These are phyloP conservation scores for Drosophila nannoptera DNA, from an alignment of 1,140 invertebrate species.

Conservation along the genomic window DNA sequence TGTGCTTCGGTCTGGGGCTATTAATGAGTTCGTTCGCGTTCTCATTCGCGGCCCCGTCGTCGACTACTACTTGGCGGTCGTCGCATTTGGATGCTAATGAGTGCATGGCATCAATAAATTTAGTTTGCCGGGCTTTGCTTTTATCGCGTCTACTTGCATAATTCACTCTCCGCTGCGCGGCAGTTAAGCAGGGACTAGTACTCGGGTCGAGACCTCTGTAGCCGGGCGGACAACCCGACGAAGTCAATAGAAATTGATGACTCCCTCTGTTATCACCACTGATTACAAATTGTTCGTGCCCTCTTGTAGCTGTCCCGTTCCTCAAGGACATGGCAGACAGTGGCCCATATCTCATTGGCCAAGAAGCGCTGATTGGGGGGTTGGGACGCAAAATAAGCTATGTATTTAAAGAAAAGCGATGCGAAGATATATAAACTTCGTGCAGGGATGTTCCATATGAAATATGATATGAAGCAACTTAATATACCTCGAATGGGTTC, in stretches of 20 bases:
- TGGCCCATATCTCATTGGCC: conserved; percentile 25
- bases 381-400: too few species aligned
- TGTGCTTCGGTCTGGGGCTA: conserved; percentile 31
- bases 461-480: too few species aligned
- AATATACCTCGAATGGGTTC: too few species aligned
- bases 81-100: conserved; percentile 75
- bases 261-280: conserved; percentile 70
- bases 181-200: background rate
- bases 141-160: conserved; percentile 74
- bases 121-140: conserved; percentile 73
- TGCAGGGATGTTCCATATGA: too few species aligned
- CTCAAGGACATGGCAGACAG: conserved; percentile 19
- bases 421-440: too few species aligned
- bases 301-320: conserved; percentile 13
- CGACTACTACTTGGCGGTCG: conserved; percentile 45
- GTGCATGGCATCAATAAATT: conserved; percentile 77
- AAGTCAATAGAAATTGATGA: conserved; percentile 75
- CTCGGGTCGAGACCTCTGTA: background rate
- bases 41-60: conserved; percentile 4
- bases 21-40: conserved; percentile 74
- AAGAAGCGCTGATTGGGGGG: background rate
- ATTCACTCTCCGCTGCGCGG: conserved; percentile 59
- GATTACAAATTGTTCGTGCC: conserved; percentile 71
- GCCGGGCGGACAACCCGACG: conserved; percentile 1
- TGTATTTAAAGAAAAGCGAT: too few species aligned